phyloP scores from a whole-genome alignment of 2,113 vertebrate genomes.

The Struthio camelus region DNA sequence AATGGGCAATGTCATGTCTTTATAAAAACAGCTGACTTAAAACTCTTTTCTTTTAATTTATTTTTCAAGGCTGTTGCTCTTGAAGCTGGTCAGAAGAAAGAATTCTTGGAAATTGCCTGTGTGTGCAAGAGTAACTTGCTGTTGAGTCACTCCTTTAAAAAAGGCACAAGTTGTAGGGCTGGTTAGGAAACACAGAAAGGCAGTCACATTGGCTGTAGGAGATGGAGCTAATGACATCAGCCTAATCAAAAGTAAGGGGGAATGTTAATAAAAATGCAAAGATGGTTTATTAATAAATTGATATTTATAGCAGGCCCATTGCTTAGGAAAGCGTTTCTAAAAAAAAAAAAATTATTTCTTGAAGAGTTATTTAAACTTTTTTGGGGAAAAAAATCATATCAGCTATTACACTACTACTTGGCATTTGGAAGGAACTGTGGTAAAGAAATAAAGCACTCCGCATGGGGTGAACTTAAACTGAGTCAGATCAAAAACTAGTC shows the following conservation, averaged over 20 bases:
- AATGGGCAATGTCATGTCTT: not conserved
- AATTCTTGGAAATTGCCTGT: constrained; percentile 81
- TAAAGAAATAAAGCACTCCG: not conserved
- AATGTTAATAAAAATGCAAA: not conserved
- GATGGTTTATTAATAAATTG: not conserved
- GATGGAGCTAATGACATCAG: constrained; percentile 87
- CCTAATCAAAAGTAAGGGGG: constrained; percentile 84
- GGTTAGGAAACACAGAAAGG: constrained; percentile 81
- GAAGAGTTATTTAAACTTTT: not conserved
- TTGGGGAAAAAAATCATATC: not conserved
- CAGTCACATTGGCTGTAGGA: constrained; percentile 80
- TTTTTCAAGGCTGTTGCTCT: constrained; percentile 74
- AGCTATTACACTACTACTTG: not conserved
- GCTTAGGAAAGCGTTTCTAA: not conserved
- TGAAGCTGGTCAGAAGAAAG: constrained; percentile 77
- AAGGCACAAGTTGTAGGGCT: constrained; percentile 84
- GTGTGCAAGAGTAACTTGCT: constrained; percentile 84
- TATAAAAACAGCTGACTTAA: not conserved
- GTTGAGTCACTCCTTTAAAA: constrained; percentile 83
- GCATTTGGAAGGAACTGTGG: not conserved
- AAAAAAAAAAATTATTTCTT: too few species aligned
- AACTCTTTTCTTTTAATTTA: not conserved
- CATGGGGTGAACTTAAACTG: not conserved
- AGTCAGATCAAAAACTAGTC: not conserved
- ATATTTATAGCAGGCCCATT: not conserved